Evolutionary conservation across 2,888 invertebrate species (phyloP).

Genomic region (Herminia tarsipennalis): DNA sequence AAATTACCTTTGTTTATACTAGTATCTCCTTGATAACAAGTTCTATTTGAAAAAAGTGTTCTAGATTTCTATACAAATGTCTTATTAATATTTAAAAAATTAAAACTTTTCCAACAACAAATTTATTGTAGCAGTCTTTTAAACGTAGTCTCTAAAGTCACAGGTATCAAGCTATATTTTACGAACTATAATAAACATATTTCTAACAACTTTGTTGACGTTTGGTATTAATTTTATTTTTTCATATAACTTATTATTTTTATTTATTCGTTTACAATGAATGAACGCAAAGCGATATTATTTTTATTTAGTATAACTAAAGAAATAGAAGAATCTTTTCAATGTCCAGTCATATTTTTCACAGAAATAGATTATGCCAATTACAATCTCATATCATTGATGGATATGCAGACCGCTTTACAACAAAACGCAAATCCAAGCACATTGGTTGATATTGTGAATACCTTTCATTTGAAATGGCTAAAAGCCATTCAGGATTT

Average conservation of each 20-base stretch:
- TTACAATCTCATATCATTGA: slow-evolving; percentile 32
- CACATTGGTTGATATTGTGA: slow-evolving; percentile 37
- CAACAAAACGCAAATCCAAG: slow-evolving; percentile 20
- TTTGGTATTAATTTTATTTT: too few relatives aligned
- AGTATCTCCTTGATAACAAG: too few relatives aligned
- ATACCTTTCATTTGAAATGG: slow-evolving; percentile 49
- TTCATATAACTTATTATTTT: slow-evolving; percentile 9
- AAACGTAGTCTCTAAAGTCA: too few relatives aligned
- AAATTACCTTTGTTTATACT: too few relatives aligned
- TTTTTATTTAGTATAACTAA: slow-evolving; percentile 47
- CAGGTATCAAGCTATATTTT: too few relatives aligned
- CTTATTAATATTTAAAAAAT: too few relatives aligned
- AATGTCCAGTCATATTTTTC: slow-evolving; percentile 54
- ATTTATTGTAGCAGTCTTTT: too few relatives aligned
- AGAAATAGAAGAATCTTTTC: slow-evolving; percentile 52
- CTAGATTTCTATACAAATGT: too few relatives aligned
- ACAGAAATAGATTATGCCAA: slow-evolving; percentile 52
- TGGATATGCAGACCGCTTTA: slow-evolving; percentile 37
- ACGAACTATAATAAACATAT: too few relatives aligned
- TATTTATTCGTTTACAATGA: slow-evolving; percentile 38
- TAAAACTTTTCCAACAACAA: too few relatives aligned
- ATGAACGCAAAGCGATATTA: slow-evolving; percentile 25
- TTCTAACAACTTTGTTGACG: too few relatives aligned
- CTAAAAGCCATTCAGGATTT: slow-evolving; percentile 50
- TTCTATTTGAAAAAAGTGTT: too few relatives aligned